phyloP scores from a whole-genome alignment of 2,797 vertebrate genomes.

The Knipowitschia caucasica region DNA sequence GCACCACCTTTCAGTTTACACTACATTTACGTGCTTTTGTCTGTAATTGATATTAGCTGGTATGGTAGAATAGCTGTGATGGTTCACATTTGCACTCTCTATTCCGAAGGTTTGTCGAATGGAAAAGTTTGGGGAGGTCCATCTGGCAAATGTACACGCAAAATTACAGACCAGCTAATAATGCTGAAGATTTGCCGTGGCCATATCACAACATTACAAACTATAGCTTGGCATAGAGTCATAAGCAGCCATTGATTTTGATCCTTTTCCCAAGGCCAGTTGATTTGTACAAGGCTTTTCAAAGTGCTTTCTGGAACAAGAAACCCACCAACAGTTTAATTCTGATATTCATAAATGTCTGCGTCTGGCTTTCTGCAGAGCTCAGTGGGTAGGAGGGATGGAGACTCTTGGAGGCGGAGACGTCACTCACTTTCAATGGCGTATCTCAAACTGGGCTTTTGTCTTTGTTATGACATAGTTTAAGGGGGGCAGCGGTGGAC shows the following conservation, averaged over 20 bases:
- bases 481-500: conserved; percentile 47
- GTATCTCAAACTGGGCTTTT: conserved; percentile 41
- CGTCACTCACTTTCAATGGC: conserved; percentile 57
- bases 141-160: not conserved
- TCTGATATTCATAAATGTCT: conserved; percentile 7
- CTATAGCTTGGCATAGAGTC: no score
- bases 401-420: conserved; percentile 54
- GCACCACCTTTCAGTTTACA: no score
- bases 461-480: conserved; percentile 30
- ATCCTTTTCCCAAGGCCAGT: no score
- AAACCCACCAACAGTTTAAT: no score
- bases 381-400: conserved; percentile 34
- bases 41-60: not conserved
- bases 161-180: no score
- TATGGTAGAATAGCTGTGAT: not conserved
- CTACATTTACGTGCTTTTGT: not conserved
- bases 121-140: not conserved
- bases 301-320: no score
- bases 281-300: no score
- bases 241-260: no score
- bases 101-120: not conserved
- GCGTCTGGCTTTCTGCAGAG: conserved; percentile 3
- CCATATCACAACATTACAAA: no score
- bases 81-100: not conserved
- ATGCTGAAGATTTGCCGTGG: no score